Evolutionary conservation across 92 coral and sea anemone species (phyloP).

Genomic region (Parazoanthus darwini): DNA sequence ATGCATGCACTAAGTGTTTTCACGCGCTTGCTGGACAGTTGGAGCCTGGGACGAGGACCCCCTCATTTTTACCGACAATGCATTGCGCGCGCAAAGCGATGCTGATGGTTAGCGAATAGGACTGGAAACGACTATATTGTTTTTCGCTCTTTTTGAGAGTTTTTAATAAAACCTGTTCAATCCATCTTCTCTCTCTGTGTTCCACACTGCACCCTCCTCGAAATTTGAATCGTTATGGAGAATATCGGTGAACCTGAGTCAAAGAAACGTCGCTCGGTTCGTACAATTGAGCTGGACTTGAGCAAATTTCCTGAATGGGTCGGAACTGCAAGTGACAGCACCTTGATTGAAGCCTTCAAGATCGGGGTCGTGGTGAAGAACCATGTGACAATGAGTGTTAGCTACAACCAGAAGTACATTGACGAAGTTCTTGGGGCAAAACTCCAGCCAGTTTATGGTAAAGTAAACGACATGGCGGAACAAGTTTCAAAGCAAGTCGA

Average conservation of each 20-base stretch:
- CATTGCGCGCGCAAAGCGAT: no score
- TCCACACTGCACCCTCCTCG: no score
- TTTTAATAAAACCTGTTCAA: neutral
- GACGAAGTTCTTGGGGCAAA: slow-evolving; percentile 47
- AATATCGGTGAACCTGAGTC: neutral
- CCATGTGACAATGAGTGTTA: slow-evolving; percentile 38
- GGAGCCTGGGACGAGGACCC: no score
- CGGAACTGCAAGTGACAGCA: slow-evolving; percentile 14
- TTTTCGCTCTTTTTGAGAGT: no score
- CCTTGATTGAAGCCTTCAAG: slow-evolving; percentile 25
- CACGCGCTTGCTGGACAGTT: no score
- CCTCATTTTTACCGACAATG: no score
- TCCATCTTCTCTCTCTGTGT: no score
- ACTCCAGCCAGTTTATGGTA: slow-evolving; percentile 45
- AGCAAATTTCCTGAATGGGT: slow-evolving; percentile 44
- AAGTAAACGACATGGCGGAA: slow-evolving; percentile 26
- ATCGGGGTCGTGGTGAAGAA: slow-evolving; percentile 55
- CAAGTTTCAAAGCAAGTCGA: slow-evolving; percentile 11
- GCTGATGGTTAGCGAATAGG: no score
- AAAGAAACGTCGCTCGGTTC: slow-evolving; percentile 10
- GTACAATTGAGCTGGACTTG: slow-evolving; percentile 34
- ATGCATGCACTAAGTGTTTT: no score
- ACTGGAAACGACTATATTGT: no score
- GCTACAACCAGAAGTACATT: slow-evolving; percentile 39
- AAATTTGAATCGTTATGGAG: neutral